Conservation (phyloP, 2,888 invertebrate species). For the Microdon myrmicae region DNA sequence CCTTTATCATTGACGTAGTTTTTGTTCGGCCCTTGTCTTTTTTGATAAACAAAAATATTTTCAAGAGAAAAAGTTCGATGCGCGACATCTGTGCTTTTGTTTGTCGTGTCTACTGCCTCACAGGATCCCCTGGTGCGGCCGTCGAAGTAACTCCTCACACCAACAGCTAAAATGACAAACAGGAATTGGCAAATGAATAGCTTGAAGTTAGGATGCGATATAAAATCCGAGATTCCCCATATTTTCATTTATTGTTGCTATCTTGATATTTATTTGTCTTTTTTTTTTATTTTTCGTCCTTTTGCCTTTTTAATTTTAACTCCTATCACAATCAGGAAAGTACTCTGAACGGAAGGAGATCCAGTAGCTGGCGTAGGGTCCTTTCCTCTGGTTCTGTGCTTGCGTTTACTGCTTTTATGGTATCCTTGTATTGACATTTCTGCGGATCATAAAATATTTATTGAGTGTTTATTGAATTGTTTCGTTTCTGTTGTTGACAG, state of each 20-base stretch:
- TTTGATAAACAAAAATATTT: conserved; percentile 49
- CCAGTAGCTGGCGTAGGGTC: conserved; percentile 15
- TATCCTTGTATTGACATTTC: conserved; percentile 36
- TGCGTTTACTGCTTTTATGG: conserved; percentile 12
- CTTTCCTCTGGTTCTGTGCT: conserved; percentile 1
- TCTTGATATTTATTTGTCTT: conserved; percentile 4
- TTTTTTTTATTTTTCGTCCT: too few relatives aligned
- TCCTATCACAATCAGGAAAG: not conserved
- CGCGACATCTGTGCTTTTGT: conserved; percentile 48
- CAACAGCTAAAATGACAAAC: too few relatives aligned
- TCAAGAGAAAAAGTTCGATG: conserved; percentile 40
- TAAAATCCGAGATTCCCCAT: conserved; percentile 21
- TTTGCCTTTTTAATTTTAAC: conserved; percentile 4
- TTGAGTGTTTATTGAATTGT: conserved; percentile 65
- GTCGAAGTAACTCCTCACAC: too few relatives aligned
- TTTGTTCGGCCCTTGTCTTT: conserved; percentile 22
- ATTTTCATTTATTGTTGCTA: conserved; percentile 18
- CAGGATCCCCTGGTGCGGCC: conserved; percentile 5
- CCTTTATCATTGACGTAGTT: too few relatives aligned
- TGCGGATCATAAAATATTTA: conserved; percentile 63
- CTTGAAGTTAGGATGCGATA: conserved; percentile 37
- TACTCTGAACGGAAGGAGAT: not conserved
- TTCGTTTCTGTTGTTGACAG: conserved; percentile 33
- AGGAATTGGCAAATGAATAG: conserved; percentile 40
- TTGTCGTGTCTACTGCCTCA: conserved; percentile 24